These are phyloP conservation scores for Ictidomys tridecemlineatus DNA, from an alignment of 2,113 vertebrate species.

Conservation along the genomic window DNA sequence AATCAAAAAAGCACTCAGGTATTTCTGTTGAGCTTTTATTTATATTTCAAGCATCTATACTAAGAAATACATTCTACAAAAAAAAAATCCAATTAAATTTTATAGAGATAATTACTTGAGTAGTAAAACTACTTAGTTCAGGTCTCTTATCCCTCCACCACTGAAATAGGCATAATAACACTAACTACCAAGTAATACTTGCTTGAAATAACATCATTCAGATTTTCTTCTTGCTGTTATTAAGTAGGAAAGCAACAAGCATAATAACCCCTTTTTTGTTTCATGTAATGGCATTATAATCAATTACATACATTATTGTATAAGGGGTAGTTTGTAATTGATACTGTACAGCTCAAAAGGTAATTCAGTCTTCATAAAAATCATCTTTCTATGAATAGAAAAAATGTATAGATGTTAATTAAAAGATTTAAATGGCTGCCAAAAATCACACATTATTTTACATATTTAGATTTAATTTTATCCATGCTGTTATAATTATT, in stretches of 20 bases:
- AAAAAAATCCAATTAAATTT: constrained; percentile 15
- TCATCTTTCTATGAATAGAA: constrained; percentile 22
- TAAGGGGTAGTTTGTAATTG: neutral
- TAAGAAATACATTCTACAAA: neutral
- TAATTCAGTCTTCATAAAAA: constrained; percentile 51
- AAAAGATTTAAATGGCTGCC: constrained; percentile 30
- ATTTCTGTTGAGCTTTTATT: constrained; percentile 31
- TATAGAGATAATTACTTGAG: neutral
- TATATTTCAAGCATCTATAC: neutral
- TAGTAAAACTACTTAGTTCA: neutral
- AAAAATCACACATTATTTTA: constrained; percentile 28
- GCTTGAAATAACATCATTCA: neutral
- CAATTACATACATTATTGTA: constrained; percentile 46
- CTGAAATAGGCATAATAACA: neutral
- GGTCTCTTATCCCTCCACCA: neutral
- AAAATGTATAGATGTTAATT: constrained; percentile 48
- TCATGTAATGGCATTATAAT: neutral
- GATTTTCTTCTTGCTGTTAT: neutral
- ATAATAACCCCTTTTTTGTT: neutral
- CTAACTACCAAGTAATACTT: neutral
- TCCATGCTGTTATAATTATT: constrained; percentile 18
- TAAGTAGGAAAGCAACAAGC: neutral
- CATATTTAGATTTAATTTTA: constrained; percentile 27
- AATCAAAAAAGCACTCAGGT: constrained; percentile 19
- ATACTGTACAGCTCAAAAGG: neutral